These are phyloP conservation scores for Pipistrellus pipistrellus DNA, from an alignment of 2,797 vertebrate genomes.

Conservation along the genomic window DNA sequence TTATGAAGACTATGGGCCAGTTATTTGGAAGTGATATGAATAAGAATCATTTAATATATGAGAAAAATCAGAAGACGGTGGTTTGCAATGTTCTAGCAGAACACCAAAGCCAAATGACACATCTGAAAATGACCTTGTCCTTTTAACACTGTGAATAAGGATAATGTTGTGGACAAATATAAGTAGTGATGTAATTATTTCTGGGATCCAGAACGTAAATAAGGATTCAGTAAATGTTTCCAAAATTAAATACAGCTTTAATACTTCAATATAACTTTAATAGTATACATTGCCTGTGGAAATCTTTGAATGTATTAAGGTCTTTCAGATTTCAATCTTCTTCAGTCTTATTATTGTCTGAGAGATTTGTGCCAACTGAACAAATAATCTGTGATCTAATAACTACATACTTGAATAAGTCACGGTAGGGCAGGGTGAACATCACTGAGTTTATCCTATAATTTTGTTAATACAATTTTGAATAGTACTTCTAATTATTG, in stretches of 20 bases:
- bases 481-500: background rate
- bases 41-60: slow-evolving; percentile 26
- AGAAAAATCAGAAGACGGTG: background rate
- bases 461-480: background rate
- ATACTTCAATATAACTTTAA: slow-evolving; percentile 19
- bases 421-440: background rate
- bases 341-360: slow-evolving; percentile 1
- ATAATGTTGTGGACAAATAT: background rate
- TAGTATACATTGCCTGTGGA: background rate
- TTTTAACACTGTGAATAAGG: background rate
- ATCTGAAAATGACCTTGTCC: background rate
- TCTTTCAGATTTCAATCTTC: background rate
- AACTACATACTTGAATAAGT: background rate
- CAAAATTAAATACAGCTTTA: background rate
- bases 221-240: slow-evolving; percentile 30
- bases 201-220: background rate
- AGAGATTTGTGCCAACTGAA: background rate
- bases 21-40: slow-evolving; percentile 20
- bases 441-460: background rate
- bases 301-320: background rate
- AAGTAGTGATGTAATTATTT: slow-evolving; percentile 26
- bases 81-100: background rate
- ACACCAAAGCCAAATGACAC: background rate
- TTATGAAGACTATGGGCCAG: background rate
- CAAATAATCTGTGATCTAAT: slow-evolving; percentile 8